These are phyloP conservation scores for Propithecus perrieri DNA, from an alignment of 2,797 vertebrate genomes.

Conservation along the genomic window DNA sequence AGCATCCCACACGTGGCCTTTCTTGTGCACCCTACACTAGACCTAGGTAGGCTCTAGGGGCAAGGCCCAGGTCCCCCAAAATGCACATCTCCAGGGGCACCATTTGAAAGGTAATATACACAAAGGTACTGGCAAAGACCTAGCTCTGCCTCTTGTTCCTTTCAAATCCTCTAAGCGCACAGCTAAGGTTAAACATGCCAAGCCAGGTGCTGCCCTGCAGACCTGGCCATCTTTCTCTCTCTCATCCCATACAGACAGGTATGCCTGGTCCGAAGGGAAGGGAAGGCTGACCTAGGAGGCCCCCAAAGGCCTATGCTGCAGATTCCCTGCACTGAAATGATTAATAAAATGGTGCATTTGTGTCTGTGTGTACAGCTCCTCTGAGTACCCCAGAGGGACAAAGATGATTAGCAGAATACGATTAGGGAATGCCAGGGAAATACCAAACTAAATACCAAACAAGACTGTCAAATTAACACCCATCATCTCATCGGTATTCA, in stretches of 20 bases:
- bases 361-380: background rate
- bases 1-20: background rate
- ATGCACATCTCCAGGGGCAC: accelerated
- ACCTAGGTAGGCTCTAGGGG: background rate
- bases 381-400: accelerated
- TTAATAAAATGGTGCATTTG: background rate
- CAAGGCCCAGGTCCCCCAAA: background rate
- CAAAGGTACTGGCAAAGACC: background rate
- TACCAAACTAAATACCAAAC: background rate
- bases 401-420: accelerated
- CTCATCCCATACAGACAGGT: accelerated
- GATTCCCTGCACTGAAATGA: background rate
- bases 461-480: background rate
- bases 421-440: background rate
- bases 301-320: background rate
- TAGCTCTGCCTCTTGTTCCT: background rate
- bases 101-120: background rate
- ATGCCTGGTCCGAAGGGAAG: background rate
- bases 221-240: background rate
- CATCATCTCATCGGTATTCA: background rate
- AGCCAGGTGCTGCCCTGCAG: background rate
- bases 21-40: background rate
- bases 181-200: accelerated
- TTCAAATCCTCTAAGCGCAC: too few species aligned
- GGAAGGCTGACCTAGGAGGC: background rate